These are phyloP conservation scores for Sussaba pulchella DNA, from an alignment of 2,888 invertebrate genomes.

Conservation along the genomic window DNA sequence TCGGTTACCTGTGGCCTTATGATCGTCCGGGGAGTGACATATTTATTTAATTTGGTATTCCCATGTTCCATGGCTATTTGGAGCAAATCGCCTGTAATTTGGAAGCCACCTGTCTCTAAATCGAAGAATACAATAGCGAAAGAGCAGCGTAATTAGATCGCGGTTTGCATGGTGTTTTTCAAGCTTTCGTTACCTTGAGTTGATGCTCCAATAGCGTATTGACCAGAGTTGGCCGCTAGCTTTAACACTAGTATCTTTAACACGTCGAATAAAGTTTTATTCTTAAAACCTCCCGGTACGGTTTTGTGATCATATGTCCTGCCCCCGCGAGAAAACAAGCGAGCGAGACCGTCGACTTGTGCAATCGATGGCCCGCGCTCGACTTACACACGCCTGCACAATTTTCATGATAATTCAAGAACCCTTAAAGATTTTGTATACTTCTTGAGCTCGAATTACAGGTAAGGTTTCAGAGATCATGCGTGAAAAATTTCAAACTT, in stretches of 20 bases:
- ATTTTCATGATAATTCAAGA: too few relatives aligned
- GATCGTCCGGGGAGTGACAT: slow-evolving; percentile 29
- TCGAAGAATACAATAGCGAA: slow-evolving; percentile 50
- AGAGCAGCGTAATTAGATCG: neutral
- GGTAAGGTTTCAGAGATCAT: too few relatives aligned
- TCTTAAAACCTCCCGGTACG: too few relatives aligned
- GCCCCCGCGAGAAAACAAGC: too few relatives aligned
- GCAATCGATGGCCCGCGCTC: too few relatives aligned
- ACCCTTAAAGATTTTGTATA: too few relatives aligned
- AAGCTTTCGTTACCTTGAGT: slow-evolving; percentile 59
- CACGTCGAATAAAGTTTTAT: slow-evolving; percentile 10
- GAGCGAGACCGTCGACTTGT: too few relatives aligned
- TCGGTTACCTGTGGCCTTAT: slow-evolving; percentile 48
- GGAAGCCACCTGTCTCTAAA: slow-evolving; percentile 56
- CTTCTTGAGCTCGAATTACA: too few relatives aligned
- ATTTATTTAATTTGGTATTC: slow-evolving; percentile 26
- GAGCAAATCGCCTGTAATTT: slow-evolving; percentile 37
- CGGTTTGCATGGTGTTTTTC: slow-evolving; percentile 37
- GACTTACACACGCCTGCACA: too few relatives aligned
- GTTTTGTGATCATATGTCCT: neutral
- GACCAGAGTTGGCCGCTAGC: neutral
- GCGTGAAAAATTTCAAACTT: too few relatives aligned
- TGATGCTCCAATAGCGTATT: slow-evolving; percentile 57
- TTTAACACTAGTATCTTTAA: slow-evolving; percentile 15
- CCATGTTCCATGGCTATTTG: slow-evolving; percentile 58